Conservation (phyloP, 1,140 invertebrate species). For the Meloidogyne chitwoodi region DNA sequence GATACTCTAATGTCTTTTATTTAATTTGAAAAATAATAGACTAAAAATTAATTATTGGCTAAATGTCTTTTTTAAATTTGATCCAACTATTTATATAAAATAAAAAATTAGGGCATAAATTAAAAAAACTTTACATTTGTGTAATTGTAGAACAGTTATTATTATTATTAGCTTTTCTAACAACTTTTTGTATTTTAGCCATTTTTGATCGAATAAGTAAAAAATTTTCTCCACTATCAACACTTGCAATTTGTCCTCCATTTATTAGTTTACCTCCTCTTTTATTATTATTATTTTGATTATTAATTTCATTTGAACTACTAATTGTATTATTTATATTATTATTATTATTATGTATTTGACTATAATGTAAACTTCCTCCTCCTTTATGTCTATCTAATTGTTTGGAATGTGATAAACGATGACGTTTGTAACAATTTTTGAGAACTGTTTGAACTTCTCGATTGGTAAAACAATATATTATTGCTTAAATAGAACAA, state of each 20-base stretch:
- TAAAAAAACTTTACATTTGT: not conserved
- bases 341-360: constrained; percentile 4
- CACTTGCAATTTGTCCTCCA: not conserved
- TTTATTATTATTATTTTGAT: not conserved
- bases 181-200: not conserved
- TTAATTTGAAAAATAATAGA: too few species aligned
- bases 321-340: not conserved
- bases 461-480: constrained; percentile 59
- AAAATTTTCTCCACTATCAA: not conserved
- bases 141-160: not conserved
- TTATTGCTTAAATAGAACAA: constrained; percentile 43
- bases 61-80: too few species aligned
- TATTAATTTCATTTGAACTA: not conserved
- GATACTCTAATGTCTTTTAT: too few species aligned
- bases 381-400: constrained; percentile 47
- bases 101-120: too few species aligned
- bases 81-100: too few species aligned
- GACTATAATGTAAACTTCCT: constrained; percentile 41
- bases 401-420: constrained; percentile 45
- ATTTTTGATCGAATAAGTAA: not conserved
- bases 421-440: constrained; percentile 48
- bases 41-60: too few species aligned
- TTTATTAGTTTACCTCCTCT: not conserved
- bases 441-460: constrained; percentile 52
- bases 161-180: not conserved